These are phyloP conservation scores for Leptopilina drosophilae DNA, from an alignment of 2,888 invertebrate genomes.

Conservation along the genomic window DNA sequence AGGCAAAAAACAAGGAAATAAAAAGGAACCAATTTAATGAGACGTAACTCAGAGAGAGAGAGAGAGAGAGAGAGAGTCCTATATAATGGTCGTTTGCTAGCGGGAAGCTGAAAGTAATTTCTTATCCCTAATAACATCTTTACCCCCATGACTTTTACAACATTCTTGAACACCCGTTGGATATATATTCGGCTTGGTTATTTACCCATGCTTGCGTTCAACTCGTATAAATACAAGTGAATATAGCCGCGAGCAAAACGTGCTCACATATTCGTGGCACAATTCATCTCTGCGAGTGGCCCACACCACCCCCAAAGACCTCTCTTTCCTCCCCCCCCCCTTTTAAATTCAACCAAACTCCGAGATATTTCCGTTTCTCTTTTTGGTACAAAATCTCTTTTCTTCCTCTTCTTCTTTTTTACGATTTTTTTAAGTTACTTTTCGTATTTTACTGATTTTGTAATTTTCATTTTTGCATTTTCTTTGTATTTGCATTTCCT, in stretches of 20 bases:
- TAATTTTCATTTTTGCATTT: too few species aligned
- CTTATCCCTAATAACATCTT: conserved; percentile 40
- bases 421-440: too few species aligned
- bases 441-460: too few species aligned
- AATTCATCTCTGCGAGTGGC: conserved; percentile 39
- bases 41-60: too few species aligned
- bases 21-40: too few species aligned
- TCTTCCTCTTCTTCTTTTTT: too few species aligned
- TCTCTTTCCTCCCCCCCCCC: neutral
- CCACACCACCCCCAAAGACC: neutral
- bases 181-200: conserved; percentile 30
- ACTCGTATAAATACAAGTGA: conserved; percentile 38
- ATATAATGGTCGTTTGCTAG: conserved; percentile 10
- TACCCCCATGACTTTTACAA: conserved; percentile 32
- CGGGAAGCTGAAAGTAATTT: conserved; percentile 33
- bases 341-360: neutral
- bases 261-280: conserved; percentile 46
- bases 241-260: conserved; percentile 49
- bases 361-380: neutral
- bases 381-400: too few species aligned
- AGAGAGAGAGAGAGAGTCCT: neutral
- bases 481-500: too few species aligned
- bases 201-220: conserved; percentile 32
- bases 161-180: conserved; percentile 38
- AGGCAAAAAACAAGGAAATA: too few species aligned